Evolutionary conservation across 1,140 invertebrate genomes (phyloP).

Genomic region (Limonius californicus): DNA sequence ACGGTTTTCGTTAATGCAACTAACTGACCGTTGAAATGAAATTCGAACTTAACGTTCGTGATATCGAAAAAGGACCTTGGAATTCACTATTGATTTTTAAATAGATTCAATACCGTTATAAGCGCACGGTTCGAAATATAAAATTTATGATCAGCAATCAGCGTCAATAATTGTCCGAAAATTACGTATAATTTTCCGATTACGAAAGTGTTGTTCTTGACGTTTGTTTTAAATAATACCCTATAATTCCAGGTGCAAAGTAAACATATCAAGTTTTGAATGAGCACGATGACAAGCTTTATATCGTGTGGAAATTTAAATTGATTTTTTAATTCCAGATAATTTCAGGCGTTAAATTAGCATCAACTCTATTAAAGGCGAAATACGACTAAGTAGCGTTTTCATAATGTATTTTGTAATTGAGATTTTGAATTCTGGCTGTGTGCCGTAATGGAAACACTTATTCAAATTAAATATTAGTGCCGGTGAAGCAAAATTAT

Average conservation of each 20-base stretch:
- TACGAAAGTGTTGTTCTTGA: background rate
- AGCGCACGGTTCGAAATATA: too few relatives aligned
- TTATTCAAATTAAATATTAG: too few relatives aligned
- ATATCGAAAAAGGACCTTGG: too few relatives aligned
- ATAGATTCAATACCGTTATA: too few relatives aligned
- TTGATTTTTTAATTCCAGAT: background rate
- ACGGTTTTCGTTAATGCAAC: too few relatives aligned
- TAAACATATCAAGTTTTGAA: background rate
- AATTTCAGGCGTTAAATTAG: background rate
- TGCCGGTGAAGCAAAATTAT: too few relatives aligned
- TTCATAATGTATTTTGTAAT: background rate
- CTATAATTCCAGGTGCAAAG: background rate
- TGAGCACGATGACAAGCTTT: background rate
- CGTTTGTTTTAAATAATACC: background rate
- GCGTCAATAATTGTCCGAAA: slow-evolving; percentile 1
- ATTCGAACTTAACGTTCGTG: too few relatives aligned
- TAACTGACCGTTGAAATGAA: too few relatives aligned
- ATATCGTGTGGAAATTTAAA: background rate
- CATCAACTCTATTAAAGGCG: background rate
- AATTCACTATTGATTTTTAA: too few relatives aligned
- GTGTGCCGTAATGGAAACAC: too few relatives aligned
- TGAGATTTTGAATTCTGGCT: too few relatives aligned
- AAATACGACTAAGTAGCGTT: background rate
- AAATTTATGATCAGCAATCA: background rate
- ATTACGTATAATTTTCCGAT: background rate